Conservation (phyloP, 1,140 invertebrate species). For the Megalopta genalis region DNA sequence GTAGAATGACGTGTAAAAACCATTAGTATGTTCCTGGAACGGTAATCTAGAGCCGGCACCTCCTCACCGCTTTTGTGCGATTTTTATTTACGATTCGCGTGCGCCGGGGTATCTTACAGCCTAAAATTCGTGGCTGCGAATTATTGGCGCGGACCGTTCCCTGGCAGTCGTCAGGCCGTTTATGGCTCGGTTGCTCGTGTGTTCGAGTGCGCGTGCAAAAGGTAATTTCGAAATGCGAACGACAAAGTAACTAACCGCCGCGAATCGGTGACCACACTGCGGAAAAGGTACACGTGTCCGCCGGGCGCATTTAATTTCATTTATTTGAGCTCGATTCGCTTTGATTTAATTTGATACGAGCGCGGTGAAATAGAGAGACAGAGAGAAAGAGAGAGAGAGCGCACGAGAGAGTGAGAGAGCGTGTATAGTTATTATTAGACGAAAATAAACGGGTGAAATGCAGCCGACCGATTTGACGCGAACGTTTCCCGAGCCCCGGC, state of each 20-base stretch:
- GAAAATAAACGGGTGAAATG: background rate
- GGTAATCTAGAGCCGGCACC: too few species aligned
- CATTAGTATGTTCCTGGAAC: too few species aligned
- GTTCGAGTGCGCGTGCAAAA: background rate
- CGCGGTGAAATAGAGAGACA: too few species aligned
- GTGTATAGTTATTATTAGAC: background rate
- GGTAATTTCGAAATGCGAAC: conserved; percentile 4
- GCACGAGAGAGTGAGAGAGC: background rate
- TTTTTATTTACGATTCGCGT: background rate
- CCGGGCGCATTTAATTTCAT: conserved; percentile 16
- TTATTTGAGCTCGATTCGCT: conserved; percentile 1
- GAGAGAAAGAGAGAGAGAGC: too few species aligned
- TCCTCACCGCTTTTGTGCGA: too few species aligned
- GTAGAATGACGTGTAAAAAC: too few species aligned
- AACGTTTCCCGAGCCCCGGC: background rate
- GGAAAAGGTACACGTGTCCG: background rate
- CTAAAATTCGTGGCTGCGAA: background rate
- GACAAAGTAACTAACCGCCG: conserved; percentile 22
- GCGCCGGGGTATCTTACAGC: too few species aligned
- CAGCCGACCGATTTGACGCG: background rate
- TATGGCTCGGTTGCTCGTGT: conserved; percentile 1
- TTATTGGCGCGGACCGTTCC: background rate
- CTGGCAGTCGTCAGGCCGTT: background rate
- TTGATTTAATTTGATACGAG: conserved; percentile 12
- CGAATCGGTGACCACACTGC: background rate